A percentile compares a stretch with the other conserved stretches of the same genome.
These are phyloP conservation scores for Antitype chi DNA, from an alignment of 2,888 invertebrate genomes.

Conservation along the genomic window DNA sequence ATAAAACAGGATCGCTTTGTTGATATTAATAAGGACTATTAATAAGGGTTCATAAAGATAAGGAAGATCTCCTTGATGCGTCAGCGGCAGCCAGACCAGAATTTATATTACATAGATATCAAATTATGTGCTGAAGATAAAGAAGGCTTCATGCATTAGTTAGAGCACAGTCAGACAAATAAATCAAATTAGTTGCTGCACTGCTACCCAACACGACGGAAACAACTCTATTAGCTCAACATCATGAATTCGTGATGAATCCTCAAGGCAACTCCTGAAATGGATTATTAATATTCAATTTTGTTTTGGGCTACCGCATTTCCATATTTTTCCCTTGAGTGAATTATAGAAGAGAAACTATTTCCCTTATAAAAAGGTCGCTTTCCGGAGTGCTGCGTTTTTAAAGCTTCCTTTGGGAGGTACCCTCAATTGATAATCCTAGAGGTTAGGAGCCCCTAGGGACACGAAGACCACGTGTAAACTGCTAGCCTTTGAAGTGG, in stretches of 20 bases:
- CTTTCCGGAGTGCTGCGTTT: slow-evolving; percentile 29
- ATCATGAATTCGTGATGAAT: slow-evolving; percentile 44
- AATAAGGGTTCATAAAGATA: slow-evolving; percentile 42
- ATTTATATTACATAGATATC: too few species aligned
- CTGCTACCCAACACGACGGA: slow-evolving; percentile 8
- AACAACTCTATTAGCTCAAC: slow-evolving; percentile 5
- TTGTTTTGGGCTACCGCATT: slow-evolving; percentile 34
- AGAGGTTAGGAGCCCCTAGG: slow-evolving; percentile 18
- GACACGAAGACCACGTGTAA: slow-evolving; percentile 2
- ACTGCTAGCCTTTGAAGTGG: slow-evolving; percentile 1
- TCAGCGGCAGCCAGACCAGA: slow-evolving; percentile 2
- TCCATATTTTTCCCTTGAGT: slow-evolving; percentile 39
- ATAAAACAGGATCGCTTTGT: slow-evolving; percentile 28
- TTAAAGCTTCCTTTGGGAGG: slow-evolving; percentile 31
- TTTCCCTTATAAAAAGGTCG: slow-evolving; percentile 22
- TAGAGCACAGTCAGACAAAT: background rate
- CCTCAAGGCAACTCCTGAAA: slow-evolving; percentile 31
- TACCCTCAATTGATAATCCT: slow-evolving; percentile 41
- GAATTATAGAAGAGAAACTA: slow-evolving; percentile 33
- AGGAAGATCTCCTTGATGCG: slow-evolving; percentile 19
- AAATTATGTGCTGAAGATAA: slow-evolving; percentile 4
- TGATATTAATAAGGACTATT: slow-evolving; percentile 37
- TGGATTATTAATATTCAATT: slow-evolving; percentile 46
- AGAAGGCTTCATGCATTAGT: background rate
- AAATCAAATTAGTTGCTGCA: slow-evolving; percentile 5